Conservation (phyloP, 2,888 invertebrate species). For the Atrina japonica region DNA sequence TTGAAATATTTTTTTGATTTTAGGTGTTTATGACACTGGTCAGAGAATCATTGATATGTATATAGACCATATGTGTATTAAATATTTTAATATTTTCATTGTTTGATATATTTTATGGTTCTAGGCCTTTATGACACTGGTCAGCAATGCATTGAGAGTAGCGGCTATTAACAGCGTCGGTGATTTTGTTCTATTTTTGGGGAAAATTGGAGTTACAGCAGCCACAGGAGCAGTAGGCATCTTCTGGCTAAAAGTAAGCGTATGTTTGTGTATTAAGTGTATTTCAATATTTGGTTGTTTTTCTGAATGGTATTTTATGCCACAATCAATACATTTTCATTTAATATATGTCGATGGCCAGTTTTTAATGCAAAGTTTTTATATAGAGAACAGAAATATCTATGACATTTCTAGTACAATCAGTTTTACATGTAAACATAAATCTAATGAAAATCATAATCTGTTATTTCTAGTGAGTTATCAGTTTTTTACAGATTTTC, state of each 20-base stretch:
- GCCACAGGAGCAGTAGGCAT: conserved; percentile 90
- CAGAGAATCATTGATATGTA: conserved; percentile 86
- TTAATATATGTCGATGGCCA: no score
- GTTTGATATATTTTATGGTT: conserved; percentile 30
- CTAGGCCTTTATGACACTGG: conserved; percentile 90
- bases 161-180: conserved; percentile 96
- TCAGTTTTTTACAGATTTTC: no score
- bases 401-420: no score
- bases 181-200: conserved; percentile 94
- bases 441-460: no score
- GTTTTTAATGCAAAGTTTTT: no score
- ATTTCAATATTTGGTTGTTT: no score
- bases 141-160: conserved; percentile 88
- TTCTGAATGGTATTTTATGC: no score
- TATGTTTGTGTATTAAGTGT: no score
- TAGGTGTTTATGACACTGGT: conserved; percentile 90
- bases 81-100: neutral
- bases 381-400: no score
- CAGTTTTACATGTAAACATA: no score
- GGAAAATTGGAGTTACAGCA: conserved; percentile 90
- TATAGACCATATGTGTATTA: neutral
- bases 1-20: conserved; percentile 34
- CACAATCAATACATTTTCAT: no score
- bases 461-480: no score
- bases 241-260: conserved; percentile 82